These are phyloP conservation scores for Hiodon alosoides DNA, from an alignment of 2,113 vertebrate genomes.

Conservation along the genomic window DNA sequence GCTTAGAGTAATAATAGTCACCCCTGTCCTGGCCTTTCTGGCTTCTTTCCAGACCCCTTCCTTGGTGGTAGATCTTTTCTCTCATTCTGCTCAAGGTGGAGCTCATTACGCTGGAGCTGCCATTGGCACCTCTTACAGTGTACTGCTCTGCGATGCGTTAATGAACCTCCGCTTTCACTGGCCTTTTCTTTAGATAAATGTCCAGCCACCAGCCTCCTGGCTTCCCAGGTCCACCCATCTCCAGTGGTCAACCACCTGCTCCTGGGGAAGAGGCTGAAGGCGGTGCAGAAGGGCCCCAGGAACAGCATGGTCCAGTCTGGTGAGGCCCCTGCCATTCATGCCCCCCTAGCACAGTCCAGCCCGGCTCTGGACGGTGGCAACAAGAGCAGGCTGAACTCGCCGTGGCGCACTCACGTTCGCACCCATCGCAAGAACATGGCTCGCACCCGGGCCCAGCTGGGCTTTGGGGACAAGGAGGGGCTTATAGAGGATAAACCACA, in stretches of 20 bases:
- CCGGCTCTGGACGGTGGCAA: constrained; percentile 50
- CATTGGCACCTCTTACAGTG: not conserved
- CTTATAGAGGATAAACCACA: constrained; percentile 62
- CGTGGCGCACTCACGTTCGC: constrained; percentile 84
- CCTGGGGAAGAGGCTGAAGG: constrained; percentile 78
- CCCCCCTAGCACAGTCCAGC: constrained; percentile 49
- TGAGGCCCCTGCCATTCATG: constrained; percentile 50
- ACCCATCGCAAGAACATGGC: constrained; percentile 79
- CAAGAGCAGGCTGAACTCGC: constrained; percentile 71
- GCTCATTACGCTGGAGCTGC: not conserved
- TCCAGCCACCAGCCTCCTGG: constrained; percentile 79
- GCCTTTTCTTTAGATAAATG: constrained; percentile 73
- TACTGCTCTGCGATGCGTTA: not conserved
- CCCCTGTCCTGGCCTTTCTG: not conserved
- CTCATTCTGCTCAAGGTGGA: not conserved
- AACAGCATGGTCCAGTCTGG: constrained; percentile 64
- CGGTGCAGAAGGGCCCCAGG: constrained; percentile 57
- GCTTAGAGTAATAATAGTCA: not conserved
- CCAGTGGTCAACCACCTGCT: constrained; percentile 94
- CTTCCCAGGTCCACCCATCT: constrained; percentile 84
- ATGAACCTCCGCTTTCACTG: not conserved
- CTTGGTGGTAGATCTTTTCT: not conserved
- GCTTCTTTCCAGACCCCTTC: not conserved
- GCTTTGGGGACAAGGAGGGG: constrained; percentile 73
- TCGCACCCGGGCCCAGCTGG: constrained; percentile 70